Base-by-base conservation (phyloP, 2,888 invertebrate species). In the Drosophila fungiperda region DNA sequence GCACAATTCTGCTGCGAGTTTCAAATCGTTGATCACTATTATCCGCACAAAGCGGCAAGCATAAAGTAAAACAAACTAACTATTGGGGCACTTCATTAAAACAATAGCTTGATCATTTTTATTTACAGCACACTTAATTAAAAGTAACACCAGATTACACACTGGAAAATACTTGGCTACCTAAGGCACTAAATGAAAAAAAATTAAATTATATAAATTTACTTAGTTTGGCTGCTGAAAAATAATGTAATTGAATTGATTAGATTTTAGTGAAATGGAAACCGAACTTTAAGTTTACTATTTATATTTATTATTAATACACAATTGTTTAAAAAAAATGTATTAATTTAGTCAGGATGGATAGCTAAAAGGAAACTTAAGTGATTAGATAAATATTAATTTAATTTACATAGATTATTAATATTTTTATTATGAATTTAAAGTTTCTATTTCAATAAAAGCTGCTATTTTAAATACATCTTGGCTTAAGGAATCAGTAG, bases 1-100 rank as follows among this genome's bases (percentile, higher is more conserved):
- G 40, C 64, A 26, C 62, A 45, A 29, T n/a, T 59, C 17, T 61
- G 45, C n/a, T 49, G 55, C 50, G 38, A 52, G 42, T 67, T 54
- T 58, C 68, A 52, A 59, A 48, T 54, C 49, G 40, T 49, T 71
- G 35, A 54, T 40, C 53, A 48, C 35, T 32, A 35, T 50, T 50
- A 50, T 48, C 32, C 42, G 38, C 69, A 68, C 52, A 67, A 67
- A 38, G 45, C 59, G 6, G 11, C 49, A 26, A 36, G 20, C 54
- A 35, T 60, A 20, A 50, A 52, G 11, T 52, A 15, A 20, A 20
- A 20, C 45, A 32, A 11, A 35, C 40, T 42, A 48, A 26, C 38
- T 49, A n/a, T 8, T n/a, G 17, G 17, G 53, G 11, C 65, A 65
- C 36, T 63, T 20, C 33, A 29, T 45, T 48, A 26, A 48, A 33